These are phyloP conservation scores for Archilochus colubris DNA, from an alignment of 2,113 vertebrate genomes.

Conservation along the genomic window DNA sequence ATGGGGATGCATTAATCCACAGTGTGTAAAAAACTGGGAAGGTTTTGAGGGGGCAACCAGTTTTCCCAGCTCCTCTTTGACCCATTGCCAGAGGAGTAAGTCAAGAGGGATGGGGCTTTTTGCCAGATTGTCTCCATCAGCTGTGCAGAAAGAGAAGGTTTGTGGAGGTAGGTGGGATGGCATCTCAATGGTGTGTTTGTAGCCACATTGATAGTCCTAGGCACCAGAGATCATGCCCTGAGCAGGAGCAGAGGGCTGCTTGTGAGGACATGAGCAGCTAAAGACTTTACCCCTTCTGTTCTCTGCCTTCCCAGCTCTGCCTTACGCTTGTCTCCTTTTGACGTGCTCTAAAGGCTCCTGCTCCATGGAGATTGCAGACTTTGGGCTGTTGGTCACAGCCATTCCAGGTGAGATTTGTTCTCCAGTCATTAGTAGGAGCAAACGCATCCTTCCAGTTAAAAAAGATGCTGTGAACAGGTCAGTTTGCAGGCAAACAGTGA, in stretches of 20 bases:
- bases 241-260: background rate
- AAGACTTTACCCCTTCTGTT: background rate
- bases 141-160: background rate
- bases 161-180: background rate
- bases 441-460: background rate
- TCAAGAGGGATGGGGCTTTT: background rate
- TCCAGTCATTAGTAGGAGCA: background rate
- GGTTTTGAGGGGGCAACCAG: background rate
- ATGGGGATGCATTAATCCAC: background rate
- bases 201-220: background rate
- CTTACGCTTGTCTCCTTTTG: background rate
- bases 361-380: fast-evolving
- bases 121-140: background rate
- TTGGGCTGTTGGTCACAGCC: background rate
- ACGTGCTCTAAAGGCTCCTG: background rate
- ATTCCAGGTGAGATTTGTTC: background rate
- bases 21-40: background rate
- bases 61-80: background rate
- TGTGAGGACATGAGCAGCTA: fast-evolving
- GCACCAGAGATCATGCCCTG: background rate
- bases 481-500: background rate
- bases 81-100: background rate
- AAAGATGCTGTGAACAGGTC: background rate
- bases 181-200: background rate
- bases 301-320: background rate